Conservation (phyloP, 1,140 invertebrate species). For the Papilio dardanus region DNA sequence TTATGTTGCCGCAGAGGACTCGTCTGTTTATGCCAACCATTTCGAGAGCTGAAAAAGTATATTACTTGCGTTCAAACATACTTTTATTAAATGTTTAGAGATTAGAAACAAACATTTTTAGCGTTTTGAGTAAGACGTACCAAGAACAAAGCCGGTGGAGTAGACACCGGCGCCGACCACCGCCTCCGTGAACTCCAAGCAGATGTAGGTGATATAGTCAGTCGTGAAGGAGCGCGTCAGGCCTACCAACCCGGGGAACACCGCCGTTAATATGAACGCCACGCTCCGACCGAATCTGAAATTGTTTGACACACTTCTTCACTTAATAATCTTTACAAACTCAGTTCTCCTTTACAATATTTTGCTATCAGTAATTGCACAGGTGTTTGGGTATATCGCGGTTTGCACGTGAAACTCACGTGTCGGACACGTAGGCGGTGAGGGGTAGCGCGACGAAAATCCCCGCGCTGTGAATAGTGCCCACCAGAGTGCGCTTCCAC, state of each 20-base stretch:
- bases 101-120: background rate
- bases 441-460: slow-evolving; percentile 87
- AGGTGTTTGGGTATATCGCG: background rate
- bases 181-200: slow-evolving; percentile 86
- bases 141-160: slow-evolving; percentile 75
- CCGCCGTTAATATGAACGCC: slow-evolving; percentile 84
- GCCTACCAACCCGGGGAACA: slow-evolving; percentile 83
- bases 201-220: slow-evolving; percentile 84
- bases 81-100: background rate
- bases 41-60: slow-evolving; percentile 86
- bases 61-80: slow-evolving; percentile 51
- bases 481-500: slow-evolving; percentile 88
- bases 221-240: slow-evolving; percentile 85
- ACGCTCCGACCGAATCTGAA: slow-evolving; percentile 85
- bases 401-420: slow-evolving; percentile 46
- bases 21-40: slow-evolving; percentile 88
- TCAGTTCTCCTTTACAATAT: background rate
- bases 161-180: slow-evolving; percentile 79
- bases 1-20: slow-evolving; percentile 87
- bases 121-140: slow-evolving; percentile 43
- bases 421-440: slow-evolving; percentile 86
- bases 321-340: background rate
- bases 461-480: slow-evolving; percentile 87
- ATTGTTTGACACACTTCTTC: slow-evolving; percentile 22
- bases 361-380: background rate